phyloP scores from a whole-genome alignment of 1,140 invertebrate species.

The Lanistes nyassanus region DNA sequence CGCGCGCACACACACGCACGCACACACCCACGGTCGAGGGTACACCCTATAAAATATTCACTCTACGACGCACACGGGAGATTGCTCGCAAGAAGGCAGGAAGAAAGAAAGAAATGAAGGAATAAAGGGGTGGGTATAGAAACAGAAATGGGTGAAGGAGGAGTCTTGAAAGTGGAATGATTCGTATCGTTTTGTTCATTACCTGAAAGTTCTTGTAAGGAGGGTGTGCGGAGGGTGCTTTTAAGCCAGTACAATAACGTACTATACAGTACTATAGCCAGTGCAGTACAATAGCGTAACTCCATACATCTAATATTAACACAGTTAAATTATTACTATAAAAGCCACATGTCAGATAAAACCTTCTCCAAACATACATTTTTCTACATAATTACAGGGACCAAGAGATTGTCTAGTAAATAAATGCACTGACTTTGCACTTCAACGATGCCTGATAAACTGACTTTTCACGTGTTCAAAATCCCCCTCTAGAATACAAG shows the following conservation, averaged over 20 bases:
- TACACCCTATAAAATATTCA: neutral
- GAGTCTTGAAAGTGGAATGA: neutral
- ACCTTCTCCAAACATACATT: no score
- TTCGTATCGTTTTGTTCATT: neutral
- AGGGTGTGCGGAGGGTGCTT: neutral
- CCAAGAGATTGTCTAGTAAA: no score
- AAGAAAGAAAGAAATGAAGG: neutral
- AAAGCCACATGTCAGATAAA: no score
- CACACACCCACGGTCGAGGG: neutral
- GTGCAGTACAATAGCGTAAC: neutral
- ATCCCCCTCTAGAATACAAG: neutral
- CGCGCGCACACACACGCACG: conserved; percentile 7
- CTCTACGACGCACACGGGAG: conserved; percentile 1
- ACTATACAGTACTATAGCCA: neutral
- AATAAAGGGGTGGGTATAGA: neutral
- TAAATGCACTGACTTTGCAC: neutral
- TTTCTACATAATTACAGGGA: no score
- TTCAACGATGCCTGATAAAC: neutral
- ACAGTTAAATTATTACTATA: no score
- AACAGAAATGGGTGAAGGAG: neutral
- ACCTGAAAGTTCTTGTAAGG: neutral
- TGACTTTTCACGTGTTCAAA: neutral
- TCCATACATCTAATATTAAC: neutral
- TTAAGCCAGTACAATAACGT: neutral
- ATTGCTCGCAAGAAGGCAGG: neutral